These are phyloP conservation scores for Lamprotornis superbus DNA, from an alignment of 2,113 vertebrate species.

Conservation along the genomic window DNA sequence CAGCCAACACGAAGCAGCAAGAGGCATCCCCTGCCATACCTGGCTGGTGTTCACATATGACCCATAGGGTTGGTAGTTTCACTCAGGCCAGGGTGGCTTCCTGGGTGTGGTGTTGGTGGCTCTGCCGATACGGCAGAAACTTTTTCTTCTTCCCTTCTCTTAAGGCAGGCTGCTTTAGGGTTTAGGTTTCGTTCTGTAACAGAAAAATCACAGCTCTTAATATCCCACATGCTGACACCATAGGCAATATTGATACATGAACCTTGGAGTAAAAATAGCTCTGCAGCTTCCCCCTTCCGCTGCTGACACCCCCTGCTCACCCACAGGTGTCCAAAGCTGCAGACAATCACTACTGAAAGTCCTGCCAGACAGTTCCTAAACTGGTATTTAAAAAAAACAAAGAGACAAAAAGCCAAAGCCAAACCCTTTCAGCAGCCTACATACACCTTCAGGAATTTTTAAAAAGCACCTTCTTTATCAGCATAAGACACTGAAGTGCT, in stretches of 20 bases:
- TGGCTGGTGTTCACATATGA: slow-evolving; percentile 88
- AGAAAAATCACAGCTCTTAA: background rate
- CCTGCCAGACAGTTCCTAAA: background rate
- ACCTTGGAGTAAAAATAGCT: background rate
- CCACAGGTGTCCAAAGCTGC: background rate
- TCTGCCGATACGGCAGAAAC: slow-evolving; percentile 91
- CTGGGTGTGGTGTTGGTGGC: slow-evolving; percentile 85
- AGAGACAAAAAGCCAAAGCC: background rate
- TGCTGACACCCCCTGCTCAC: background rate
- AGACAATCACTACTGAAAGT: background rate
- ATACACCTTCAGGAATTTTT: background rate
- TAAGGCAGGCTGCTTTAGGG: slow-evolving; percentile 99
- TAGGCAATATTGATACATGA: background rate
- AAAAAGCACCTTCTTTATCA: background rate
- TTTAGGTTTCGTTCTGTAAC: slow-evolving; percentile 93
- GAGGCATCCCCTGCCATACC: background rate
- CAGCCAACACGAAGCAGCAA: background rate
- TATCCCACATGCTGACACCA: accelerated
- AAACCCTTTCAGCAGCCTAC: background rate
- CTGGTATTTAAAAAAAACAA: background rate
- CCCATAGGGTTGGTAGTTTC: slow-evolving; percentile 98
- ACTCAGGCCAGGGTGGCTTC: slow-evolving; percentile 89
- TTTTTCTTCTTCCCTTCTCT: slow-evolving; percentile 98
- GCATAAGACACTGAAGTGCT: background rate
- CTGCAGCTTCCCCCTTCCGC: background rate